phyloP scores from a whole-genome alignment of 2,113 vertebrate species.

The Lepus americanus region DNA sequence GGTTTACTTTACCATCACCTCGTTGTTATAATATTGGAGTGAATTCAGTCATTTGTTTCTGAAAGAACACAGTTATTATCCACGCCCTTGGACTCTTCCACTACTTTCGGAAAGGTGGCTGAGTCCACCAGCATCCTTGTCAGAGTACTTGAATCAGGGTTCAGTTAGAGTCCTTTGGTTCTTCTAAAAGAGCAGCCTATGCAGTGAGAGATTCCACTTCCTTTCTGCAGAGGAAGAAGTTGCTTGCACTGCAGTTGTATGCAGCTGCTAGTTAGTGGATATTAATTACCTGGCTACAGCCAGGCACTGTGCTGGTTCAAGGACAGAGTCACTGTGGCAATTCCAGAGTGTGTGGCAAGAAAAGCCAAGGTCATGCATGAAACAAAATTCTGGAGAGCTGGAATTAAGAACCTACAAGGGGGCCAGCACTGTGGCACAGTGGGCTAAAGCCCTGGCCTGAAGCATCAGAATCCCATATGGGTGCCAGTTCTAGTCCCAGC shows the following conservation, averaged over 20 bases:
- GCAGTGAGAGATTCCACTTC: background rate
- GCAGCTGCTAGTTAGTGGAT: background rate
- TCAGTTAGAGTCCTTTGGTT: background rate
- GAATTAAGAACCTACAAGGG: background rate
- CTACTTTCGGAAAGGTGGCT: background rate
- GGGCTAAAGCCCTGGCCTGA: no score
- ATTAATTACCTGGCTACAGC: background rate
- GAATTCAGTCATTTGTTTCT: constrained; percentile 65
- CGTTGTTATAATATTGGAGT: constrained; percentile 51
- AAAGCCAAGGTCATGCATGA: background rate
- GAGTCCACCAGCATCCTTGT: background rate
- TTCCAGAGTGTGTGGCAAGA: background rate
- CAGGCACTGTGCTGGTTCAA: background rate
- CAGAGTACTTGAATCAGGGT: background rate
- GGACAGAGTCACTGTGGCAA: background rate
- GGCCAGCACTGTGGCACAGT: no score
- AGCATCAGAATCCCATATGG: no score
- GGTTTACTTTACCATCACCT: constrained; percentile 61
- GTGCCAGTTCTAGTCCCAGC: no score
- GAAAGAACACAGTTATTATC: constrained; percentile 47
- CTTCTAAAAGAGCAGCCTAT: background rate
- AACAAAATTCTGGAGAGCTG: background rate
- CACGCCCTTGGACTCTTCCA: background rate
- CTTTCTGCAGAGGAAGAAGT: background rate
- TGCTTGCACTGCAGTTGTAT: background rate